phyloP scores from a whole-genome alignment of 2,113 vertebrate species.

The Nipponia nippon region DNA sequence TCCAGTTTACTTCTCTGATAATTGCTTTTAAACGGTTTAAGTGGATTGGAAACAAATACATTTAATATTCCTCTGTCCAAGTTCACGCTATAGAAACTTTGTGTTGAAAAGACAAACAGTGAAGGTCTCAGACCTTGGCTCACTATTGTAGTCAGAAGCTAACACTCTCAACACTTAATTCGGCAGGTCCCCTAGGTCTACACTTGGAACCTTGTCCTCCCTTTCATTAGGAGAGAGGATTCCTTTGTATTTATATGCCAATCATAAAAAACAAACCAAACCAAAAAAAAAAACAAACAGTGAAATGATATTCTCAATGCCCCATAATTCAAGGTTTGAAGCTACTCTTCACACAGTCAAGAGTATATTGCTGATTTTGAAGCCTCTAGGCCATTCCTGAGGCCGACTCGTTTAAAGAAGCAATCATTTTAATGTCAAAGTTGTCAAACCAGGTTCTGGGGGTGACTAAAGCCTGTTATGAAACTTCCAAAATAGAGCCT shows the following conservation, averaged over 20 bases:
- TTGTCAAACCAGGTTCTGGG: neutral
- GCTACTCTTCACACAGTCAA: neutral
- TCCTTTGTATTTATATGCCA: neutral
- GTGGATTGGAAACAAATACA: neutral
- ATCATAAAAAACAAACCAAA: neutral
- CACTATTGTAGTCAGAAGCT: neutral
- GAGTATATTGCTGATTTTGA: neutral
- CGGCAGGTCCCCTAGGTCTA: neutral
- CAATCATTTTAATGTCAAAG: neutral
- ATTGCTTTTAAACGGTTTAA: neutral
- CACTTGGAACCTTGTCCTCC: neutral
- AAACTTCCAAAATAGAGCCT: neutral
- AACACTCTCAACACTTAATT: neutral
- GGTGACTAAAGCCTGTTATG: neutral
- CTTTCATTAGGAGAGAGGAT: neutral
- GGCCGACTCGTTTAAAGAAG: neutral
- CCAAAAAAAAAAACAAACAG: too few relatives aligned
- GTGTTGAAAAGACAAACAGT: neutral
- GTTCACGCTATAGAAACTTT: neutral
- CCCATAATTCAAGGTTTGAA: neutral
- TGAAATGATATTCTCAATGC: neutral
- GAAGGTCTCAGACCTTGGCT: neutral
- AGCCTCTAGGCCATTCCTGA: neutral
- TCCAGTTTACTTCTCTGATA: neutral
- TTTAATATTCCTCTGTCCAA: neutral